Evolutionary conservation across 2,113 vertebrate species (phyloP), one percentile per base, ranked within the genome.

Genomic region (Rousettus leschenaultii): DNA sequence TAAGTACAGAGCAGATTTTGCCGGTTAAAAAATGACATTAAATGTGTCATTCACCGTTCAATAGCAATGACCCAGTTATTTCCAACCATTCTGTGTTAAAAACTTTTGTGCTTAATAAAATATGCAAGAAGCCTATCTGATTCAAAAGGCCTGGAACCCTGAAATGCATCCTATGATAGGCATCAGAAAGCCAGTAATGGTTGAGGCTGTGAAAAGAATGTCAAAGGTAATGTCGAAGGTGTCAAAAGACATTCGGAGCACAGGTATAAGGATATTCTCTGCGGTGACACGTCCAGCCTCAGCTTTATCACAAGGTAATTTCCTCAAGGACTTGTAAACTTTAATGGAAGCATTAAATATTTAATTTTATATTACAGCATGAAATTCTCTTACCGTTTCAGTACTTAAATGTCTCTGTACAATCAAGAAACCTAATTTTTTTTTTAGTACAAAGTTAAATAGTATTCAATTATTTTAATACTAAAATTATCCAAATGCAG

Each of bases 341-440:
- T 94, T 95, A 96, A 95, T 85, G 68, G 45, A 28, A 95, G 33
- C 82, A 93, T 84, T 97, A 96, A 97, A 97, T 94, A 89, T 96
- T 97, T 84, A 97, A 96, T 93, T 96, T 92, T 92, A 91, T 88
- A 84, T 89, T 91, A 83, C 35, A 71, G 82, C 59, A 89, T 43
- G 11, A 82, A 95, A 95, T 33, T 93, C 63, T 88, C 40, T 65
- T 96, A 45, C n/a, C 57, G 14, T 71, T 75, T 57, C 51, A 73
- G 40, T 61, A 85, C 93, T 83, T 73, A 30, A 53, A 79, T 89
- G 21, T 87, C 51, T 55, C 53, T 77, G 38, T 73, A 87, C 24
- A 92, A 79, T 96, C 70, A 96, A 94, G 51, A 75, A 90, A 63
- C 15, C 43, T 66, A 73, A 15, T 73, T 86, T 22, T 94, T 94